Conservation (phyloP, 2,888 invertebrate genomes). For the Mesochorus sp. region DNA sequence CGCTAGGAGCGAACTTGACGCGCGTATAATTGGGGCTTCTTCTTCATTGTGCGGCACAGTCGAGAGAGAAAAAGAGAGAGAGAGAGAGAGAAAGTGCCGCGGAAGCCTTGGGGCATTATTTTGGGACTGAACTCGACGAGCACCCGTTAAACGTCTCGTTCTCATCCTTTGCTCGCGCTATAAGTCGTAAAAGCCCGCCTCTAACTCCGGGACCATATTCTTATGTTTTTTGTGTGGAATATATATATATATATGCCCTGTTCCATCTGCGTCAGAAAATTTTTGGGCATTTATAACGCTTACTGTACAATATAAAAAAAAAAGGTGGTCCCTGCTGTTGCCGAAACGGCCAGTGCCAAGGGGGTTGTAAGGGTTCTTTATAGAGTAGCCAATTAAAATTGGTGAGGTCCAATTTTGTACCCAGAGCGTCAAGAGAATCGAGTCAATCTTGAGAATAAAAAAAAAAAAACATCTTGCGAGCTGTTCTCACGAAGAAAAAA, state of each 20-base stretch:
- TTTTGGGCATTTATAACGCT: conserved; percentile 66
- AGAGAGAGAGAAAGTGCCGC: conserved; percentile 20
- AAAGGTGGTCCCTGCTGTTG: conserved; percentile 49
- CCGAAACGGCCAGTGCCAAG: conserved; percentile 34
- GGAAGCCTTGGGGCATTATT: conserved; percentile 62
- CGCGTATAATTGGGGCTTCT: conserved; percentile 74
- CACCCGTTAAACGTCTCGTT: conserved; percentile 74
- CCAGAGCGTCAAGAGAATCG: not conserved
- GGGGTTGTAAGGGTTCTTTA: conserved; percentile 44
- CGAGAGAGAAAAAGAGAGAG: conserved; percentile 45
- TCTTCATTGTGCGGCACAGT: conserved; percentile 66
- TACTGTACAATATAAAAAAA: conserved; percentile 75
- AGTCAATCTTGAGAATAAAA: not conserved
- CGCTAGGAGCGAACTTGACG: conserved; percentile 69
- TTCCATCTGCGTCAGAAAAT: conserved; percentile 49
- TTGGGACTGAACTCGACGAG: conserved; percentile 52
- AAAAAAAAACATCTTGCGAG: not conserved
- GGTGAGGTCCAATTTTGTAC: conserved; percentile 38
- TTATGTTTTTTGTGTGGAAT: conserved; percentile 42
- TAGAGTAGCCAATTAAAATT: conserved; percentile 61
- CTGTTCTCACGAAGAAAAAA: conserved; percentile 3
- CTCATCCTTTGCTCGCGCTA: conserved; percentile 51
- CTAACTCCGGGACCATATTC: conserved; percentile 52
- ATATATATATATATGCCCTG: conserved; percentile 15
- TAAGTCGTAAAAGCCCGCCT: conserved; percentile 54